Percentiles rank a stretch among this genome's conserved stretches.
phyloP scores from a whole-genome alignment of 2,797 vertebrate genomes.

The Coranthus polyacanthus region DNA sequence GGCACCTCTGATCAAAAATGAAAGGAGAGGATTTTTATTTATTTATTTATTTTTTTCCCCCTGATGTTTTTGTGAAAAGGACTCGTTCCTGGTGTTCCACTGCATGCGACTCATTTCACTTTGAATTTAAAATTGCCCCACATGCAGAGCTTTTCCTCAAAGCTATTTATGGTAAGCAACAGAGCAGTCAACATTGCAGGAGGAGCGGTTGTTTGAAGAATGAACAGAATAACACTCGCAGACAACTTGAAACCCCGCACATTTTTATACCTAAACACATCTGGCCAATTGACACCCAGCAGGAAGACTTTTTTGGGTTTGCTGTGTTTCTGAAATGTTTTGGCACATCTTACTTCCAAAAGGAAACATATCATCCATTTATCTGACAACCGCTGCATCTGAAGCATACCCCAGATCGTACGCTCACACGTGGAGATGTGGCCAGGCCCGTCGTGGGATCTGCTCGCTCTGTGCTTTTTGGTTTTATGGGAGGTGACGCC shows the following conservation, averaged over 20 bases:
- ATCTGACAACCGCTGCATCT: not conserved
- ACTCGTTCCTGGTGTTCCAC: constrained; percentile 29
- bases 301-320: not conserved
- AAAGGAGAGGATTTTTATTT: constrained; percentile 34
- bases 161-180: constrained; percentile 45
- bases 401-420: not conserved
- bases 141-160: constrained; percentile 49
- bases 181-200: constrained; percentile 11
- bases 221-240: constrained; percentile 1
- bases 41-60: constrained; percentile 14
- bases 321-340: not conserved
- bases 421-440: not conserved
- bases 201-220: constrained; percentile 39
- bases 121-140: constrained; percentile 60
- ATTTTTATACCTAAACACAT: constrained; percentile 22
- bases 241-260: not conserved
- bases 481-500: not conserved
- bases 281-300: not conserved
- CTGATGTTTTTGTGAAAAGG: constrained; percentile 23
- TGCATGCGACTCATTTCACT: constrained; percentile 45
- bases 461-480: constrained; percentile 5
- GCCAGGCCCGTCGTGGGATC: constrained; percentile 5
- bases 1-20: constrained; percentile 54
- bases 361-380: not conserved
- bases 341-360: not conserved